Base-by-base conservation (phyloP, 2,888 invertebrate species). In the Morpho achilles region DNA sequence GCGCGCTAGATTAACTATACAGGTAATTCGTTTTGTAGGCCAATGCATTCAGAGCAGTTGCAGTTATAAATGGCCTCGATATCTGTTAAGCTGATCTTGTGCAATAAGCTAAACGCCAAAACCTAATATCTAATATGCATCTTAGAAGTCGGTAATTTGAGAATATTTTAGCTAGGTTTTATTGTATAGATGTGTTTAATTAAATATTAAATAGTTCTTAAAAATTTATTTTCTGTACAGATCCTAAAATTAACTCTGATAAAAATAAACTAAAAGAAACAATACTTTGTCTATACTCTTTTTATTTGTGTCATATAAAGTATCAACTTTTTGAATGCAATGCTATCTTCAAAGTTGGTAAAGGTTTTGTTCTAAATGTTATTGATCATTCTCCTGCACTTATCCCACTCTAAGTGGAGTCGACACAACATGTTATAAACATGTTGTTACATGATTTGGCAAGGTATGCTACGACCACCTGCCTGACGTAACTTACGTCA, bases 31-130 rank as follows among this genome's bases (percentile, higher is more conserved):
- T 64, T 81, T 77, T 81, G 70, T 79, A 74, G 80, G 77, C 70
- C 76, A 78, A 69, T 74, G 77, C 76, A 75, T 73, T 67, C 61
- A 67, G 71, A 72, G 69, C 70, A 68, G 68, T 67, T 62, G 67
- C 70, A 61, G 64, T 63, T 72, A 76, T 79, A 76, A 73, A 73
- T 61, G 63, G 68, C 64, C 70, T 60, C 67, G 70, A 72, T 75
- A 74, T 69, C 71, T 74, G 72, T 71, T 69, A 69, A 70, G 71
- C 72, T 70, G 65, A 65, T 62, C 66, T 71, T 71, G 32, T 32
- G 69, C 68, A 72, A 66, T 78, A 76, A 80, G 80, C 76, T 62
- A 51, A n/a, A 63, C 70, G 82, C 81, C 80, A 84, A 83, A 57
- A 59, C 53, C 52, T 41, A 59, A 59, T 16, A 46, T 42, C 16